Base-by-base conservation (phyloP, 2,797 vertebrate genomes). In the Gymnoscopelus braueri region DNA sequence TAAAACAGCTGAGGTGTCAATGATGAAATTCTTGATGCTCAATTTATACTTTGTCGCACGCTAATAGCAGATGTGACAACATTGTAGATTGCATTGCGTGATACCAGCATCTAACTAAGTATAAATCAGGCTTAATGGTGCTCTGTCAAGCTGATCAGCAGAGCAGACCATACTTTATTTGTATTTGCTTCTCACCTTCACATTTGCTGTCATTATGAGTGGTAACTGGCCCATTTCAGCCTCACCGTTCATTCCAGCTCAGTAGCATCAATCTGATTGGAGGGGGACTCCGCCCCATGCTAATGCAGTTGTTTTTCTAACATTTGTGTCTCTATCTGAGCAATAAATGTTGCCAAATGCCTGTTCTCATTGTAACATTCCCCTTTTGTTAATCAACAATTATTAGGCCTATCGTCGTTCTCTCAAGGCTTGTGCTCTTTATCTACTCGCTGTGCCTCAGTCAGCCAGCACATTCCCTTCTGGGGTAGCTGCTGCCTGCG, bases 401-500 rank as follows among this genome's bases (percentile, higher is more conserved):
- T 87, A 87, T 88, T 89, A 86, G 85, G 89, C 12, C 74, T 69
- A 82, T 86, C 57, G 76, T 35, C 10, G 74, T 79, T 83, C 81
- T 79, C 76, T 75, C 67, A 15, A 65, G 81, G 80, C 80, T 29
- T 60, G 50, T 69, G 70, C 74, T 79, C 80, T 84, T 84, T 78
- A 48, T 51, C 70, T 81, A 56, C 75, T 79, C 71, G 75, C 63
- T 53, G 65, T 71, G 59, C 78, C 80, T 78, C 24, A 61, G 71
- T 67, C 79, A 80, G 81, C 87, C 84, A 82, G 87, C 82, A 82
- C 72, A 81, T 84, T 86, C 84, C 84, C 78, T 82, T 88, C 87
- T 75, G 81, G 84, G 70, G 81, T 77, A 84, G 75, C 84, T 39
- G n/a, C 73, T 71, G 89, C 63, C 77, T 85, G 77, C 84, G 85